Evolutionary conservation across 1,140 invertebrate species (phyloP).

Genomic region (Penaeus indicus): DNA sequence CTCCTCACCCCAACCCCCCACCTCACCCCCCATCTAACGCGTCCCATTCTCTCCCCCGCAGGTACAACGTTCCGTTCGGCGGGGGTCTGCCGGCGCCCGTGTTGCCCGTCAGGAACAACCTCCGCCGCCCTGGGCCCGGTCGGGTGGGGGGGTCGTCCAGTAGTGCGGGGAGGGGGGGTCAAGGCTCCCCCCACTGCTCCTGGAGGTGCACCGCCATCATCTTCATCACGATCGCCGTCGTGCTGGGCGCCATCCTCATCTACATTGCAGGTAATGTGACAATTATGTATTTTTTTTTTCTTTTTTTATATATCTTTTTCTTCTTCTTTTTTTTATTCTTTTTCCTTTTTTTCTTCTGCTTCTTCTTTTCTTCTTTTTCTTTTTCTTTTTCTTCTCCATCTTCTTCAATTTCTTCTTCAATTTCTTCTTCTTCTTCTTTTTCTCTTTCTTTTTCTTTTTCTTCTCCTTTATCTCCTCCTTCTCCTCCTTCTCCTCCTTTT

Average conservation of each 20-base stretch:
- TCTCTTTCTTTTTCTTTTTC: too few relatives aligned
- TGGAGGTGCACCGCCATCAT: conserved; percentile 92
- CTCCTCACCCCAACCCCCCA: too few relatives aligned
- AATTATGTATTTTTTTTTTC: neutral
- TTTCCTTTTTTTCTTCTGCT: too few relatives aligned
- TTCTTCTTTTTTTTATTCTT: too few relatives aligned
- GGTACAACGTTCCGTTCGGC: conserved; percentile 65
- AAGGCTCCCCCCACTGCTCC: conserved; percentile 85
- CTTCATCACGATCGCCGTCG: conserved; percentile 84
- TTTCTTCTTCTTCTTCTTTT: too few relatives aligned
- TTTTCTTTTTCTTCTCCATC: too few relatives aligned
- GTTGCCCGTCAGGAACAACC: conserved; percentile 81
- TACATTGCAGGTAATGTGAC: conserved; percentile 86
- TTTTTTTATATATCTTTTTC: neutral
- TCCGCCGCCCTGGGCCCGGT: conserved; percentile 76
- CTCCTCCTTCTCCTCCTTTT: too few relatives aligned
- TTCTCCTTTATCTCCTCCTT: too few relatives aligned
- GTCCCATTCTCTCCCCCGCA: neutral
- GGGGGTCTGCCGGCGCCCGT: conserved; percentile 75
- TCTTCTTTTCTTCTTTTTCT: too few relatives aligned
- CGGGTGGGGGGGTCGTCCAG: conserved; percentile 70
- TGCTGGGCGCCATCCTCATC: conserved; percentile 84
- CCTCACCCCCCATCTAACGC: neutral
- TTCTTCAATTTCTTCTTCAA: too few relatives aligned
- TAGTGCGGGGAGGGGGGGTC: conserved; percentile 90